Percentiles rank a stretch among this genome's conserved stretches.
These are phyloP conservation scores for Echeneis naucrates DNA, from an alignment of 2,797 vertebrate species.

Conservation along the genomic window DNA sequence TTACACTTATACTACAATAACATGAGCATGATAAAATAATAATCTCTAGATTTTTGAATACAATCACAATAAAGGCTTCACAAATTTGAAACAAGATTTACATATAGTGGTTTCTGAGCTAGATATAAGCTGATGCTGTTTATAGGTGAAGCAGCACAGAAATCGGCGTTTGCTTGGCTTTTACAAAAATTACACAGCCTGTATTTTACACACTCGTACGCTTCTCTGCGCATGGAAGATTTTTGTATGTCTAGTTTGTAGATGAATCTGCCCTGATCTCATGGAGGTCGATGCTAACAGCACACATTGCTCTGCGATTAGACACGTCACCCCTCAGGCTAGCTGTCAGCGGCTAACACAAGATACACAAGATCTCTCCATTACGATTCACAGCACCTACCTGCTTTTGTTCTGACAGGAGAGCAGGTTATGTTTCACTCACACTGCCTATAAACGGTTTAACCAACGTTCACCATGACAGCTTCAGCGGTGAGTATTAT, in stretches of 20 bases:
- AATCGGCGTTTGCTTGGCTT: background rate
- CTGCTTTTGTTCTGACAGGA: constrained; percentile 3
- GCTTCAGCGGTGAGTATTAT: background rate
- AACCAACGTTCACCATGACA: constrained; percentile 26
- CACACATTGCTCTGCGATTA: background rate
- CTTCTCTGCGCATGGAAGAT: too few species aligned
- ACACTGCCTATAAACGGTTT: background rate
- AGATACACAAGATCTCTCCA: background rate
- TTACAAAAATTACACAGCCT: background rate
- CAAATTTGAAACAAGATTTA: background rate
- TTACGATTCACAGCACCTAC: constrained; percentile 19
- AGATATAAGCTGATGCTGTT: background rate
- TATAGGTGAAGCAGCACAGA: background rate
- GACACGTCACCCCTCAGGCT: background rate
- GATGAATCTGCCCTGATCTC: background rate
- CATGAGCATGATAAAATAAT: background rate
- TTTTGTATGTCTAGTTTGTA: background rate
- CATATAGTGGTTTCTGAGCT: background rate
- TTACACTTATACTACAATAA: background rate
- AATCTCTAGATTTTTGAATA: background rate
- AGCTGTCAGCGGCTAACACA: constrained; percentile 40
- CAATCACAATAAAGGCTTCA: background rate
- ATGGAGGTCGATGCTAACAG: background rate
- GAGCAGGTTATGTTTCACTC: background rate
- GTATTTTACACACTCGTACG: background rate